Evolutionary conservation across 2,888 invertebrate species (phyloP).

Genomic region (Spisula solida): DNA sequence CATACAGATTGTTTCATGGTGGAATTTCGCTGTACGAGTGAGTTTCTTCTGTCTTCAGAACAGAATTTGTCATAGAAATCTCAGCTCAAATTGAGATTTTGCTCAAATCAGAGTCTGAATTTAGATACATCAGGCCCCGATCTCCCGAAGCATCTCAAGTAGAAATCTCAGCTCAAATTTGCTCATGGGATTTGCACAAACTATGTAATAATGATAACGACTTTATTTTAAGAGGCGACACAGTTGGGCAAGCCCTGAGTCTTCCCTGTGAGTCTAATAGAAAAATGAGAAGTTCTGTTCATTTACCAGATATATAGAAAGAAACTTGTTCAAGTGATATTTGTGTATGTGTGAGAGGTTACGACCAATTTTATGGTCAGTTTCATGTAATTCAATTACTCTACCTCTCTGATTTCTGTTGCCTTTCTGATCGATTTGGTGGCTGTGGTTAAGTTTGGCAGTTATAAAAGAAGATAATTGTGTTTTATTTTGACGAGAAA

Average conservation of each 20-base stretch:
- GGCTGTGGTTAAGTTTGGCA: not conserved
- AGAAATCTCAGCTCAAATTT: too few species aligned
- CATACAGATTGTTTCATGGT: not conserved
- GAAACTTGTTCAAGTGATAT: not conserved
- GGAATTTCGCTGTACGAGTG: not conserved
- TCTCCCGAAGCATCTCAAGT: too few species aligned
- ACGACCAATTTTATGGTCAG: conserved; percentile 36
- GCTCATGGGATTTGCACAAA: too few species aligned
- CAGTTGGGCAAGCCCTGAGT: too few species aligned
- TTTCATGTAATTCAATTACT: conserved; percentile 31
- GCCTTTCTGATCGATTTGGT: not conserved
- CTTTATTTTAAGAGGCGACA: too few species aligned
- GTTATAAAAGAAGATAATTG: conserved; percentile 32
- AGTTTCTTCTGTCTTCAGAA: not conserved
- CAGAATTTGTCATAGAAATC: not conserved
- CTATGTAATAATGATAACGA: too few species aligned
- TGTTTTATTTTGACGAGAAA: conserved; percentile 34
- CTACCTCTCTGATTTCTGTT: not conserved
- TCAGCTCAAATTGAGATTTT: too few species aligned
- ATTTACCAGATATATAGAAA: not conserved
- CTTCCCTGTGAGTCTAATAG: too few species aligned
- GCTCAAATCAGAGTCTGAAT: too few species aligned
- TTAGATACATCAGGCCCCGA: too few species aligned
- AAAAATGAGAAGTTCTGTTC: not conserved
- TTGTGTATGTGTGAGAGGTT: conserved; percentile 18